Evolutionary conservation across 2,113 vertebrate species (phyloP), one percentile per base, ranked within the genome.

Genomic region (Hassar affinis): DNA sequence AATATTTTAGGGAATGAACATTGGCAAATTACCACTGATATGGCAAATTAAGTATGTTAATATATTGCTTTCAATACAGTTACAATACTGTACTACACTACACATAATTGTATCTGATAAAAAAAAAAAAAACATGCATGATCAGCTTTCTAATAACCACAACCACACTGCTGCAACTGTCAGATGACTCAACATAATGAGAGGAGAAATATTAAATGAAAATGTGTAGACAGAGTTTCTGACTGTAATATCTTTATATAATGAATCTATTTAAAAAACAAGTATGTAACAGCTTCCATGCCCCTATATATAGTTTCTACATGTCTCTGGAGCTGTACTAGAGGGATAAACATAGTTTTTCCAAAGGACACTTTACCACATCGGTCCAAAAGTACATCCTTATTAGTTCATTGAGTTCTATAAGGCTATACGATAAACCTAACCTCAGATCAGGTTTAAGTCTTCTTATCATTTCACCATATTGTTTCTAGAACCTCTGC

Each of bases 71-170:
- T 51, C 59, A 51, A 64, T 20, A 45, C 8, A 49, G 78, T 62
- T 49, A 27, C 77, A 79, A 47, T 64, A 64, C 49, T 33, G n/a
- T 30, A 54, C 9, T 56, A 14, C 56, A 71, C 3, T 8, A 27
- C 30, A 8, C 33, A n/a, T 72, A 27, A 81, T 69, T 72, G 22
- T 57, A 72, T 69, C 62, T 71, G 25, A 81, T 30, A 17, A 64
- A 25, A 38, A 81, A 57, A 25, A 17, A 64, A 25, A 38, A 81
- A 57, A 25, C 62, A 68, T 68, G 64, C 66, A 71, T 38, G 47
- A 52, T 33, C 61, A 54, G 6, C n/a, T 47, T 57, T 56, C 11
- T 54, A 81, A 52, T 35, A 42, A 69, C 10, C 64, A 42, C 22
- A 9, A 15, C n/a, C 49, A 81, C 6, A 54, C 47, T 25, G 27